These are phyloP conservation scores for Cossypha heuglini DNA, from an alignment of 2,797 vertebrate species.

Conservation along the genomic window DNA sequence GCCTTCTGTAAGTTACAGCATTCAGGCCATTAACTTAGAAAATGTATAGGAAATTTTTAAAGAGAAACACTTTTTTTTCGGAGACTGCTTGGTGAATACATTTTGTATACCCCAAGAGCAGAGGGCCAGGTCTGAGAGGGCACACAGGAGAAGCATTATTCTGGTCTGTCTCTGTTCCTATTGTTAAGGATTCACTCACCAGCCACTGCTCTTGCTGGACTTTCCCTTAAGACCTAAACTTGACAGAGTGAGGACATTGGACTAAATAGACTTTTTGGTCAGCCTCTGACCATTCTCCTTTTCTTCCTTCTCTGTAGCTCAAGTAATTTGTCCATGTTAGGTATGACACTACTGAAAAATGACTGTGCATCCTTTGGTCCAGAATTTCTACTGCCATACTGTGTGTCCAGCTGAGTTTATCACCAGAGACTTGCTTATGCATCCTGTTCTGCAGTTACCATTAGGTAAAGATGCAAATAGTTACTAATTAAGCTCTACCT, in stretches of 20 bases:
- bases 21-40: background rate
- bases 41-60: background rate
- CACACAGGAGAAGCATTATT: background rate
- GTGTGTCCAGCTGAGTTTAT: background rate
- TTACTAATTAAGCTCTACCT: background rate
- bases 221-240: background rate
- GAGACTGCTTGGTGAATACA: background rate
- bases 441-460: background rate
- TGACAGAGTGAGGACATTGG: accelerated
- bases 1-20: background rate
- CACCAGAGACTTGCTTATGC: background rate
- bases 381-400: background rate
- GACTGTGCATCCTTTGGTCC: background rate
- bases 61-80: background rate
- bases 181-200: background rate
- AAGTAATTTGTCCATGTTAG: background rate
- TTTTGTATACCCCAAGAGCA: background rate
- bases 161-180: background rate
- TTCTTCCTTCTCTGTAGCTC: background rate
- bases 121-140: background rate
- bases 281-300: background rate
- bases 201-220: background rate
- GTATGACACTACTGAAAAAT: background rate
- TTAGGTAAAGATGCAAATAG: background rate
- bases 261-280: background rate